A percentile compares a stretch with the other conserved stretches of the same genome.
Conservation (phyloP, 2,113 vertebrate genomes). For the Lanius ludovicianus region DNA sequence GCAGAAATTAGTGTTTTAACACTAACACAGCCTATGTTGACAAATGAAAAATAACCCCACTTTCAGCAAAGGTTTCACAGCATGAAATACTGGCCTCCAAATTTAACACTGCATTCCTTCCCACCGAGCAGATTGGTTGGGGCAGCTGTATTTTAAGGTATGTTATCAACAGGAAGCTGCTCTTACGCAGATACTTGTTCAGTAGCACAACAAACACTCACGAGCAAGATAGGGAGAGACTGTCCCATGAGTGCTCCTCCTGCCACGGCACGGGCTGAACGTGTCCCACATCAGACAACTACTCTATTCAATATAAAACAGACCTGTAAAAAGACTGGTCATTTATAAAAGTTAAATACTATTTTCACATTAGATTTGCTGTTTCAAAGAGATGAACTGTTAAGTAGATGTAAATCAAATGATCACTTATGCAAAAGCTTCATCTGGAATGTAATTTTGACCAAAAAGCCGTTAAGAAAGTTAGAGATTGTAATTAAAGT, state of each 20-base stretch:
- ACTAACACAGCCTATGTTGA: neutral
- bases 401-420: slow-evolving; percentile 13
- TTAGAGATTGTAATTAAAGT: slow-evolving; percentile 17
- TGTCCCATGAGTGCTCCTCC: neutral
- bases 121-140: neutral
- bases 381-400: slow-evolving; percentile 52
- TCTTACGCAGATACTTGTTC: neutral
- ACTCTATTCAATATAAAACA: slow-evolving; percentile 51
- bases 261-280: neutral
- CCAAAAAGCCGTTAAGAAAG: slow-evolving; percentile 28
- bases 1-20: slow-evolving; percentile 1
- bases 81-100: slow-evolving; percentile 58
- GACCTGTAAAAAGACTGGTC: slow-evolving; percentile 63
- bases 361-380: slow-evolving; percentile 57
- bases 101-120: slow-evolving; percentile 17
- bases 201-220: slow-evolving; percentile 27
- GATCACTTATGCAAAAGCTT: slow-evolving; percentile 1
- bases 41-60: neutral
- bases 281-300: neutral
- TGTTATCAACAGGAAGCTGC: slow-evolving; percentile 42
- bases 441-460: slow-evolving; percentile 49
- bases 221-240: neutral
- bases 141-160: slow-evolving; percentile 24
- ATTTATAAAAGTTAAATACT: slow-evolving; percentile 64
- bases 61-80: slow-evolving; percentile 44